Evolutionary conservation across 2,113 vertebrate genomes (phyloP).

Genomic region (Callaeas wilsoni): DNA sequence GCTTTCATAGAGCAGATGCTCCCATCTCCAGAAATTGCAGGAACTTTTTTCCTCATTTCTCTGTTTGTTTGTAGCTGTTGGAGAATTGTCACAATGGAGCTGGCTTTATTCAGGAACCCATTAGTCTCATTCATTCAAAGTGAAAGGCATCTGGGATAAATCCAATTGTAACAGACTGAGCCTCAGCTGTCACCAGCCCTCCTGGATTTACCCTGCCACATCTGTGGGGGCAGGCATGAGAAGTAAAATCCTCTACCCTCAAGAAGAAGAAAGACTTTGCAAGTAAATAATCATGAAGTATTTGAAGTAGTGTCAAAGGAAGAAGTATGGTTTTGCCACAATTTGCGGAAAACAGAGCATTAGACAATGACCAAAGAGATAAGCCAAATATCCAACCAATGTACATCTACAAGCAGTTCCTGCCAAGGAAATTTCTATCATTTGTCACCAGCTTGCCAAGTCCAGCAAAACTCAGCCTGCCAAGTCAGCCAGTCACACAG

Average conservation of each 20-base stretch:
- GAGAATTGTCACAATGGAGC: neutral
- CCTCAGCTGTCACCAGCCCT: neutral
- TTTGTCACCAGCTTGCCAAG: neutral
- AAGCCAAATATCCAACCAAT: neutral
- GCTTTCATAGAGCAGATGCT: neutral
- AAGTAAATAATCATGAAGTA: neutral
- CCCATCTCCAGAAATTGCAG: neutral
- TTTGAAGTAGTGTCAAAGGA: neutral
- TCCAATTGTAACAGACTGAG: neutral
- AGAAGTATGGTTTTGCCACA: neutral
- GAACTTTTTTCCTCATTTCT: neutral
- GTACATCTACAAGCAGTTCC: neutral
- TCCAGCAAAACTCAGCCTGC: neutral
- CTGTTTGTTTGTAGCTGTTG: neutral
- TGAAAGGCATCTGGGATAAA: neutral
- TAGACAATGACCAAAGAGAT: neutral
- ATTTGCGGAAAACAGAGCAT: neutral
- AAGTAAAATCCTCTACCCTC: neutral
- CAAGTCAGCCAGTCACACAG: neutral
- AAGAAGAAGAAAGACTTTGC: neutral
- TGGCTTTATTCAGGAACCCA: neutral
- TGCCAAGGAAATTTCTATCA: neutral
- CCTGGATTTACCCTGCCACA: neutral
- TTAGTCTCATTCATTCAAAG: neutral
- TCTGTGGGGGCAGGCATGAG: rapidly evolving